These are phyloP conservation scores for Venusia cambrica DNA, from an alignment of 2,888 invertebrate species.

Conservation along the genomic window DNA sequence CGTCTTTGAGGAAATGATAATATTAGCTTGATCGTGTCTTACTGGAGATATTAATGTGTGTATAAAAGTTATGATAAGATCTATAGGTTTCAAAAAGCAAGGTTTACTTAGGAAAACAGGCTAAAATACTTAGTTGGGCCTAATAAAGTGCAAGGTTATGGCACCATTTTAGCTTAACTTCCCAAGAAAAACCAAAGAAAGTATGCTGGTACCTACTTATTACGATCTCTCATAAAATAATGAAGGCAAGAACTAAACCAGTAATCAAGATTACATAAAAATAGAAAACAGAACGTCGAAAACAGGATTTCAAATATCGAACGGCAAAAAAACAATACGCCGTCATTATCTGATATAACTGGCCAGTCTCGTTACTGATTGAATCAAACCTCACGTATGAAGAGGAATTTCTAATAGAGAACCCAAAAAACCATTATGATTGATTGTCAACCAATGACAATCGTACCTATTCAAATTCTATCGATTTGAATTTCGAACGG, in stretches of 20 bases:
- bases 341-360: slow-evolving; percentile 46
- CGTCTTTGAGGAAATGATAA: slow-evolving; percentile 16
- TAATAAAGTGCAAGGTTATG: too few species aligned
- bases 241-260: slow-evolving; percentile 25
- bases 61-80: too few species aligned
- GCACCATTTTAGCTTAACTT: too few species aligned
- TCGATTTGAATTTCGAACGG: slow-evolving; percentile 73
- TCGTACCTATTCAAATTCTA: slow-evolving; percentile 72
- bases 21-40: slow-evolving; percentile 4
- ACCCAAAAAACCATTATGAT: slow-evolving; percentile 59
- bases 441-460: slow-evolving; percentile 78
- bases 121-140: too few species aligned
- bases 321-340: slow-evolving; percentile 32
- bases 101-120: slow-evolving; percentile 2
- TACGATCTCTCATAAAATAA: slow-evolving; percentile 25
- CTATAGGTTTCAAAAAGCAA: slow-evolving; percentile 4
- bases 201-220: slow-evolving; percentile 17
- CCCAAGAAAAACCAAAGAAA: too few species aligned
- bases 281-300: slow-evolving; percentile 32
- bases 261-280: slow-evolving; percentile 35
- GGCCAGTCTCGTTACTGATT: slow-evolving; percentile 52
- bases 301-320: slow-evolving; percentile 37
- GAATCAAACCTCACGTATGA: slow-evolving; percentile 64
- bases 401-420: slow-evolving; percentile 68
- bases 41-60: too few species aligned